phyloP scores from a whole-genome alignment of 2,888 invertebrate species.

The Gnatocerus cornutus region DNA sequence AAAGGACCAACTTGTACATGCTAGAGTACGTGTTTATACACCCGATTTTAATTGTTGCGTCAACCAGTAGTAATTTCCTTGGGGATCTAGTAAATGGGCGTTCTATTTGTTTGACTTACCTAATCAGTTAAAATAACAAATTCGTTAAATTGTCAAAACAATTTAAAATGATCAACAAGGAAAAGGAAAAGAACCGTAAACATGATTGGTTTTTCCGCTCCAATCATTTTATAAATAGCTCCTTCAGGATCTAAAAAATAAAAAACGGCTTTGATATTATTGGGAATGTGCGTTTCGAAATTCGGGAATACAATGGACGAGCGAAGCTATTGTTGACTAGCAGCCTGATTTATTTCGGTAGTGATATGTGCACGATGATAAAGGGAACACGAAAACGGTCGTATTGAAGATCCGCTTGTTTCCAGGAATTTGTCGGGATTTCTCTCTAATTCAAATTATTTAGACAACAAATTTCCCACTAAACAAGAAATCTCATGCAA shows the following conservation, averaged over 20 bases:
- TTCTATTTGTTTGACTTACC: constrained; percentile 18
- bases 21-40: constrained; percentile 27
- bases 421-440: constrained; percentile 11
- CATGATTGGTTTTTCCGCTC: constrained; percentile 32
- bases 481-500: no score
- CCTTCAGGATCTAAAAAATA: constrained; percentile 19
- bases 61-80: constrained; percentile 40
- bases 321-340: constrained; percentile 36
- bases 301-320: constrained; percentile 30
- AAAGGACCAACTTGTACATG: constrained; percentile 28
- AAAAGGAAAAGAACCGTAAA: constrained; percentile 22
- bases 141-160: constrained; percentile 30
- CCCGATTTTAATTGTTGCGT: constrained; percentile 42
- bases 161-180: constrained; percentile 19
- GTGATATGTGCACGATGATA: constrained; percentile 34
- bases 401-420: constrained; percentile 14
- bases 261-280: constrained; percentile 30
- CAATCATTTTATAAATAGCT: constrained; percentile 26
- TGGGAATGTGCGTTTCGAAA: constrained; percentile 37
- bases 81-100: constrained; percentile 24
- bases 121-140: constrained; percentile 40
- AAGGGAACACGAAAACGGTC: constrained; percentile 31
- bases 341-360: constrained; percentile 33
- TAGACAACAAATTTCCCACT: not conserved
- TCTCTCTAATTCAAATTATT: constrained; percentile 21